Evolutionary conservation across 1,140 invertebrate genomes (phyloP), one percentile per base, ranked within the genome.

Genomic region (Tetraneura akinire): DNA sequence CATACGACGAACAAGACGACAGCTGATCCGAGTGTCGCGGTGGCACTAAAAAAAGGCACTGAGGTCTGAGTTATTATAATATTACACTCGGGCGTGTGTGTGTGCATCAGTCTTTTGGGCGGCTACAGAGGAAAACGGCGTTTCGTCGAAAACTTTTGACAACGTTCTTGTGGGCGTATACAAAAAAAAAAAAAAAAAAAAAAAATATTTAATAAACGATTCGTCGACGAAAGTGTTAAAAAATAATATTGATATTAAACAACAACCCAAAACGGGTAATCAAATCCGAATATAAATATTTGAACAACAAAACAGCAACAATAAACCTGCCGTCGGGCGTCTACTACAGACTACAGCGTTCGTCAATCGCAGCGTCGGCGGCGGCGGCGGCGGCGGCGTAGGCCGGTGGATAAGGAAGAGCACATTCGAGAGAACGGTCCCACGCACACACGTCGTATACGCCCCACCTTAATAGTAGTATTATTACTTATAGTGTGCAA

Each of bases 361-460:
- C 32, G 37, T 45, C 64, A 32, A n/a, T 32, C 37, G 5, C 29
- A n/a, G 3, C 62, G 32, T 29, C 62, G 18, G 62, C 32, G 29
- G 5, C 29, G 62, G 32, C 37, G 18, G 37, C 29, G 29, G 29
- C 16, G 26, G 29, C 60, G 26, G 23, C 57, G 57, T 62, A 23
- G 57, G 29, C 60, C 60, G 60, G 60, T 29, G 60, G 60, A 62
- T 68, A 45, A 45, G 37, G 32, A 68, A 68, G 45, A 3, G n/a
- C 18, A n/a, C n/a, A 11, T 18, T 1, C 62, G 32, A n/a, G 60
- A 16, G 21, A 18, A 18, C 37, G 37, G n/a, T n/a, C 62, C 18
- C 32, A 6, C 32, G 2, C 29, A 1, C 62, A 18, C 16, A 14
- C 64, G n/a, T 2, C 26, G 18, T 23, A 32, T 26, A 62, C 60